Conservation (phyloP, 2,797 vertebrate genomes). For the Tenualosa ilisha region DNA sequence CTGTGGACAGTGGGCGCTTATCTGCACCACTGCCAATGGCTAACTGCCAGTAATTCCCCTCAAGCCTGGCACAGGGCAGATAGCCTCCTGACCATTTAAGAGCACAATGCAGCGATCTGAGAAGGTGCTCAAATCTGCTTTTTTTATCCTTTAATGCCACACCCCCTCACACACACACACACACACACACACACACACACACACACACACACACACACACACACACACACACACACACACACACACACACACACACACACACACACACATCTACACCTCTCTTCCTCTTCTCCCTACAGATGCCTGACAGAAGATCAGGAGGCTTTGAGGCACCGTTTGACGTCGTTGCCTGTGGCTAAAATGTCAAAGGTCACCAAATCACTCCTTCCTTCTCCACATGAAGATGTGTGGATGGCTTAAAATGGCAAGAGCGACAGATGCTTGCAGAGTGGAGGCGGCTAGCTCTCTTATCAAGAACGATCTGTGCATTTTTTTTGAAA, state of each 20-base stretch:
- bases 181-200: background rate
- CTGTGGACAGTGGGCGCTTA: background rate
- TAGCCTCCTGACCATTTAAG: constrained; percentile 1
- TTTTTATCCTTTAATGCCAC: background rate
- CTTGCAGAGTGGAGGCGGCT: background rate
- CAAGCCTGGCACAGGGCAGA: background rate
- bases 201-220: background rate
- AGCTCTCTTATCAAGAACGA: background rate
- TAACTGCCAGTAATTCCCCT: constrained; percentile 3
- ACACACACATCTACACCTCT: background rate
- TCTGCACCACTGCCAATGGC: background rate
- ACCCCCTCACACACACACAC: too few relatives aligned
- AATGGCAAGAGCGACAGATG: too few relatives aligned
- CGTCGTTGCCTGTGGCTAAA: background rate
- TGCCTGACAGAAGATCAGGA: background rate
- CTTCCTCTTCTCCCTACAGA: background rate
- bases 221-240: background rate
- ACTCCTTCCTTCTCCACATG: background rate
- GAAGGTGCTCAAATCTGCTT: background rate
- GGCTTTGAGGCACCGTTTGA: background rate
- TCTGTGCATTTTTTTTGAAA: background rate
- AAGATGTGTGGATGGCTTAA: background rate
- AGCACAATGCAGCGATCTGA: background rate
- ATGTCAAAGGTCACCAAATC: constrained; percentile 10
- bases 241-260: background rate